Evolutionary conservation across 64 coral and sea anemone species (phyloP).

Genomic region (Trachythela sp.): DNA sequence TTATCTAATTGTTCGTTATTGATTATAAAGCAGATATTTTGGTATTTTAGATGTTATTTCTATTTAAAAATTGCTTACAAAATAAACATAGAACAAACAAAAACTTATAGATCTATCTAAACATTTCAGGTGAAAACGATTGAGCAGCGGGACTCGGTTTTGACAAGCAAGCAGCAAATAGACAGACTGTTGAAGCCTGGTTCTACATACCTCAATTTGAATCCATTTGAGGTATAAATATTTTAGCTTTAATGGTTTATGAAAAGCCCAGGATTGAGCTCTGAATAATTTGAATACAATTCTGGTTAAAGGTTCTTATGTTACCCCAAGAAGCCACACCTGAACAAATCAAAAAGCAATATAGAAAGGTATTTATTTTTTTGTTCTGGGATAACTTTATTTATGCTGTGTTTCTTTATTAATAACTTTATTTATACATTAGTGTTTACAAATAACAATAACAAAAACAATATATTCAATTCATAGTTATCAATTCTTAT

Average conservation of each 20-base stretch:
- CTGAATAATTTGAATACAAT: neutral
- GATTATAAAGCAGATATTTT: neutral
- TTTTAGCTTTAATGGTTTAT: neutral
- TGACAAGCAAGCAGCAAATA: constrained; percentile 82
- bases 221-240: constrained; percentile 80
- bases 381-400: neutral
- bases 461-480: neutral
- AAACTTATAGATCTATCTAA: neutral
- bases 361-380: constrained; percentile 64
- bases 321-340: constrained; percentile 62
- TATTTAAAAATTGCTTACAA: neutral
- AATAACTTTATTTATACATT: too few species aligned
- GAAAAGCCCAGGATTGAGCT: neutral
- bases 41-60: too few species aligned
- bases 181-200: constrained; percentile 86
- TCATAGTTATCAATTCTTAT: constrained; percentile 85
- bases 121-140: constrained; percentile 77
- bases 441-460: too few species aligned
- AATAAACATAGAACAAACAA: too few species aligned
- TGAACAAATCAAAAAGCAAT: constrained; percentile 89
- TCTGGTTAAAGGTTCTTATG: constrained; percentile 63
- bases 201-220: constrained; percentile 88
- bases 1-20: neutral
- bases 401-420: neutral
- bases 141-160: constrained; percentile 82